phyloP scores from a whole-genome alignment of 2,888 invertebrate species.

The Patella depressa region DNA sequence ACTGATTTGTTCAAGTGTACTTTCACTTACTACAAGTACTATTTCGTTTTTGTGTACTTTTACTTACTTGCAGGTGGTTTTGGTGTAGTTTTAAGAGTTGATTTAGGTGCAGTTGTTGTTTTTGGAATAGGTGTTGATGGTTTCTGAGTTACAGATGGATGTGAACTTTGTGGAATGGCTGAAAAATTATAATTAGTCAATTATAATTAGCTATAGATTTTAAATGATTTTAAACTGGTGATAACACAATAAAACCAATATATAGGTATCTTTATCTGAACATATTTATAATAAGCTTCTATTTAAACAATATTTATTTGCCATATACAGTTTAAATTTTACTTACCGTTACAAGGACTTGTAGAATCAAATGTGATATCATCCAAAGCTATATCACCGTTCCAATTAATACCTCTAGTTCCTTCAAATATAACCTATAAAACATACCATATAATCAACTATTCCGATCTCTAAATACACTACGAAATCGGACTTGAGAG shows the following conservation, averaged over 20 bases:
- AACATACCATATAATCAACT: not conserved
- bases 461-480: no score
- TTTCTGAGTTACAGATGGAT: slow-evolving; percentile 40
- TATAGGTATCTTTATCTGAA: no score
- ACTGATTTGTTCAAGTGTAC: no score
- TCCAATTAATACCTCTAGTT: slow-evolving; percentile 47
- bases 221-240: not conserved
- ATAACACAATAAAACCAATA: not conserved
- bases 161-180: slow-evolving; percentile 49
- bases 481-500: no score
- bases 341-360: slow-evolving; percentile 51
- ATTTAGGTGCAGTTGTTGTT: slow-evolving; percentile 40
- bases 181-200: slow-evolving; percentile 14
- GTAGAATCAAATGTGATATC: slow-evolving; percentile 51
- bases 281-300: no score
- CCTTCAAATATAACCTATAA: slow-evolving; percentile 64
- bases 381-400: slow-evolving; percentile 67
- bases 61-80: slow-evolving; percentile 25
- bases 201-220: not conserved
- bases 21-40: no score
- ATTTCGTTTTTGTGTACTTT: no score
- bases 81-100: slow-evolving; percentile 20
- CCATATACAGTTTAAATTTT: no score
- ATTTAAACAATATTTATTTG: no score
- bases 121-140: slow-evolving; percentile 33